A percentile compares a stretch with the other conserved stretches of the same genome.
Evolutionary conservation across 2,888 invertebrate species (phyloP).

Genomic region (Caenorhabditis zanzibari): DNA sequence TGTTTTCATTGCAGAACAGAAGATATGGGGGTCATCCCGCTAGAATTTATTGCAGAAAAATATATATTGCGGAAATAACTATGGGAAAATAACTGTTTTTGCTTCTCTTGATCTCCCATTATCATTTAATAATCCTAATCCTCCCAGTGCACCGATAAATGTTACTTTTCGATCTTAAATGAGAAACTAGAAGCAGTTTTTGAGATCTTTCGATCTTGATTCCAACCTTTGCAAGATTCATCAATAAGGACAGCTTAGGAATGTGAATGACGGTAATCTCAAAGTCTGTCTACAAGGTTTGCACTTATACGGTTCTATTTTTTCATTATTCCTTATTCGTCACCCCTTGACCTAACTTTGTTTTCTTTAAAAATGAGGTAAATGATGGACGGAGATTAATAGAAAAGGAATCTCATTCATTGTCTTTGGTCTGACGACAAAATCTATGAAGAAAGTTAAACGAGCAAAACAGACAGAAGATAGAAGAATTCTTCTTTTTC

Average conservation of each 20-base stretch:
- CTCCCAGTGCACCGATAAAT: too few species aligned
- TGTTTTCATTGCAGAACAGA: not conserved
- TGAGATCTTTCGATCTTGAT: too few species aligned
- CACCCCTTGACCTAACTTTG: not conserved
- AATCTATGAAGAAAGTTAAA: not conserved
- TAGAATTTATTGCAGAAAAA: too few species aligned
- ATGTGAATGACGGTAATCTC: slow-evolving; percentile 5
- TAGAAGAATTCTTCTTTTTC: not conserved
- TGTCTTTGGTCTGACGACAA: slow-evolving; percentile 9
- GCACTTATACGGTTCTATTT: slow-evolving; percentile 9
- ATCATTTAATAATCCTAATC: too few species aligned
- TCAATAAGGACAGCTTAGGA: not conserved
- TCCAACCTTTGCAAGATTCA: too few species aligned
- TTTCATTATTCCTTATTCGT: not conserved
- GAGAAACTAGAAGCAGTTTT: too few species aligned
- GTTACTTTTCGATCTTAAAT: too few species aligned
- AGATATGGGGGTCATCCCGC: not conserved
- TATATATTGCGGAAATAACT: too few species aligned
- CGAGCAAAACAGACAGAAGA: slow-evolving; percentile 7
- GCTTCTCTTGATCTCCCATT: too few species aligned
- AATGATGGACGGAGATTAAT: slow-evolving; percentile 26
- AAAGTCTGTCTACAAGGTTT: not conserved
- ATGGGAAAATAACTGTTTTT: too few species aligned
- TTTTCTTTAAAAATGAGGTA: not conserved
- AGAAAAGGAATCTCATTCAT: slow-evolving; percentile 34